Evolutionary conservation across 2,113 vertebrate species (phyloP).

Genomic region (Panurus biarmicus): DNA sequence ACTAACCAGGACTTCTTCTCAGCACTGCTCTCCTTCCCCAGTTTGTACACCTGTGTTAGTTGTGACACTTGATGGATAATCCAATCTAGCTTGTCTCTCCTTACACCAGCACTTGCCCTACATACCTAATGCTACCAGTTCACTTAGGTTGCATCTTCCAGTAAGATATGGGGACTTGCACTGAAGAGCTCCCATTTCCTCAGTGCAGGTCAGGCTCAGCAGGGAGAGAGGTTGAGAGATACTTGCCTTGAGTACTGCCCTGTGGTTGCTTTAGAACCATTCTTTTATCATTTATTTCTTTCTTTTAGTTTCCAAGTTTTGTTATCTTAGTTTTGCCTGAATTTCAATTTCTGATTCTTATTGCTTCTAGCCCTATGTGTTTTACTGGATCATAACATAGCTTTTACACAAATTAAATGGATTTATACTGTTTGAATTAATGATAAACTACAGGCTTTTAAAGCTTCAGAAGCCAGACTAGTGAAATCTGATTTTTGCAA

Average conservation of each 20-base stretch:
- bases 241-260: neutral
- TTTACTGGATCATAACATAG: neutral
- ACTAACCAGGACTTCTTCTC: rapidly evolving
- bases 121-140: neutral
- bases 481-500: neutral
- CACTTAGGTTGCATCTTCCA: neutral
- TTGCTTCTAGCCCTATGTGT: neutral
- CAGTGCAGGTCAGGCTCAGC: neutral
- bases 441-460: neutral
- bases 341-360: neutral
- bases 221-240: neutral
- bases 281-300: neutral
- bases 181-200: neutral
- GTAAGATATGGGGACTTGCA: neutral
- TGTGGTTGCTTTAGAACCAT: neutral
- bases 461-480: neutral
- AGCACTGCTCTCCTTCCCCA: neutral
- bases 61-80: neutral
- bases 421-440: neutral
- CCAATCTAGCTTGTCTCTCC: neutral
- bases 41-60: rapidly evolving
- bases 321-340: neutral
- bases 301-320: neutral
- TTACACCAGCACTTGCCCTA: neutral
- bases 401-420: neutral